Evolutionary conservation across 2,888 invertebrate species (phyloP).

Genomic region (Drosophila percnosoma): DNA sequence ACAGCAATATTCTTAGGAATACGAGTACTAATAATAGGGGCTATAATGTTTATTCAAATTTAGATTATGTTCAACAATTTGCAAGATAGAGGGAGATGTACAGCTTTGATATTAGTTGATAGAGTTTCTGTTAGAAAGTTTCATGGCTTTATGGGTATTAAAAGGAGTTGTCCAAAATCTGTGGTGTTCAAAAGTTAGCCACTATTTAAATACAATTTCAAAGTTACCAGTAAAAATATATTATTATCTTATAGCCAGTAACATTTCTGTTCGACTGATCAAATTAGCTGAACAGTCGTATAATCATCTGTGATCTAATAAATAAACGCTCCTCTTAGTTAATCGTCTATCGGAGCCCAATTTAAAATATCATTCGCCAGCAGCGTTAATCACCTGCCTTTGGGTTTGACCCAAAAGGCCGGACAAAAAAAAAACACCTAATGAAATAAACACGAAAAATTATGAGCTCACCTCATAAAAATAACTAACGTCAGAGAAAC

Average conservation of each 20-base stretch:
- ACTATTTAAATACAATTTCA: neutral
- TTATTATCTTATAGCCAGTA: neutral
- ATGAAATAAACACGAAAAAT: constrained; percentile 54
- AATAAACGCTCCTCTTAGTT: constrained; percentile 27
- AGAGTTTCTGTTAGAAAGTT: neutral
- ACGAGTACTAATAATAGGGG: neutral
- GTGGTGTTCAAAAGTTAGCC: neutral
- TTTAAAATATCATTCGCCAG: constrained; percentile 12
- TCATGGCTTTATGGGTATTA: neutral
- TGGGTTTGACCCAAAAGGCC: constrained; percentile 60
- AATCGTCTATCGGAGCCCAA: constrained; percentile 21
- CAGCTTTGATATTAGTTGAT: neutral
- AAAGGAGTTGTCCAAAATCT: neutral
- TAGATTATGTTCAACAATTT: neutral
- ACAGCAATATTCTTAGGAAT: neutral
- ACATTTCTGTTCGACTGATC: constrained; percentile 1
- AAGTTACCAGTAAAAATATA: neutral
- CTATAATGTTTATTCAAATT: neutral
- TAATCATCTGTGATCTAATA: constrained; percentile 12
- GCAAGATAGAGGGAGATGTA: neutral
- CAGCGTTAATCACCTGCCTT: constrained; percentile 50
- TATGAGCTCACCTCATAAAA: constrained; percentile 79
- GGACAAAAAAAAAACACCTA: constrained; percentile 7
- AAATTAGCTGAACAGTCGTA: constrained; percentile 4
- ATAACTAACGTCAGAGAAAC: constrained; percentile 55